Percentiles rank a stretch among this genome's conserved stretches.
Evolutionary conservation across 2,113 vertebrate species (phyloP).

Genomic region (Canis aureus): DNA sequence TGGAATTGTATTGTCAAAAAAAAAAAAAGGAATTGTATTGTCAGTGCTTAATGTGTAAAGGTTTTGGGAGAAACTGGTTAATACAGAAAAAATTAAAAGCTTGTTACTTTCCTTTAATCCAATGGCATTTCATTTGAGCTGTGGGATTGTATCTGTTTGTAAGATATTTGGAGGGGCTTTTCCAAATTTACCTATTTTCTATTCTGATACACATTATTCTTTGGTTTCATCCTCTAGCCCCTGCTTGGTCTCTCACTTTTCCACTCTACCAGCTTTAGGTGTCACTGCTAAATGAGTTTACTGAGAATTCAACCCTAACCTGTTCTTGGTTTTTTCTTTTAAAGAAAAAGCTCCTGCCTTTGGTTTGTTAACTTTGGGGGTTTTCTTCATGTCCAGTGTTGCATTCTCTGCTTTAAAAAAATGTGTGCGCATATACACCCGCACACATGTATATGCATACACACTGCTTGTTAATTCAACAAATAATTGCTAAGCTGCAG

Average conservation of each 20-base stretch:
- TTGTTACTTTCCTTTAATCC: background rate
- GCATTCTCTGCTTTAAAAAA: background rate
- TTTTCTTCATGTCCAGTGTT: slow-evolving; percentile 21
- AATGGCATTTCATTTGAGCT: background rate
- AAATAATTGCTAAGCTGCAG: slow-evolving; percentile 5
- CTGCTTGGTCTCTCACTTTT: background rate
- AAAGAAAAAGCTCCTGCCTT: background rate
- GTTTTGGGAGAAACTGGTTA: background rate
- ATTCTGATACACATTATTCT: background rate
- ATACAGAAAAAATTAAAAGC: background rate
- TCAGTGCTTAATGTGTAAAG: slow-evolving; percentile 10
- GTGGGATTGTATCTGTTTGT: background rate
- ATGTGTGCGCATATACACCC: too few relatives aligned
- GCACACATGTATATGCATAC: background rate
- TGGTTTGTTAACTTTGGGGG: background rate
- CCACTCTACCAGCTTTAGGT: background rate
- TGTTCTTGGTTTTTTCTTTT: slow-evolving; percentile 2
- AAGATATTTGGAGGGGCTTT: background rate
- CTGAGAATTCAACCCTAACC: background rate
- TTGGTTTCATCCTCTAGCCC: background rate
- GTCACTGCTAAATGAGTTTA: background rate
- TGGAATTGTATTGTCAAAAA: slow-evolving; percentile 37
- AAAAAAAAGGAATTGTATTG: slow-evolving; percentile 32
- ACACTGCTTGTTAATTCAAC: background rate
- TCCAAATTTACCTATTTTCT: background rate